phyloP scores from a whole-genome alignment of 1,140 invertebrate genomes.

The Drosophila lacertosa region DNA sequence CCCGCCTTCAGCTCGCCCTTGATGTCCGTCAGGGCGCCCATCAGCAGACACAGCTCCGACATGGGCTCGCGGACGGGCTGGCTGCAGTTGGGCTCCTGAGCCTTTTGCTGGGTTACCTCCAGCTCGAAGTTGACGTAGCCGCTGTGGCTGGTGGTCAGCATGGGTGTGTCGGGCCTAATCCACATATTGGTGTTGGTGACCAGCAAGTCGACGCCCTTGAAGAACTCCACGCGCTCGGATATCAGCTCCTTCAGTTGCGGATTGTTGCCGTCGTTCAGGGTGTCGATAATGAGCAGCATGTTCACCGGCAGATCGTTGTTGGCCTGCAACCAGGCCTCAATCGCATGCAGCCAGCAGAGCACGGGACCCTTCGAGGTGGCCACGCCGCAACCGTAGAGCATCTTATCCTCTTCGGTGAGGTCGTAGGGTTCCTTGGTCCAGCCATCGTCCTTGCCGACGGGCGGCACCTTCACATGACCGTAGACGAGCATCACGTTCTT shows the following conservation, averaged over 20 bases:
- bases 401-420: conserved; percentile 3
- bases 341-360: conserved; percentile 37
- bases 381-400: conserved; percentile 32
- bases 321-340: conserved; percentile 16
- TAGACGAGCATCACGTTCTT: conserved; percentile 49
- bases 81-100: no score
- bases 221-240: conserved; percentile 6
- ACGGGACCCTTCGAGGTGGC: conserved; percentile 35
- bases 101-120: neutral
- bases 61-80: conserved; percentile 11
- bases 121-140: conserved; percentile 43
- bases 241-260: neutral
- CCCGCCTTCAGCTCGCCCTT: neutral
- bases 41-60: conserved; percentile 29
- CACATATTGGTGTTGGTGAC: conserved; percentile 33
- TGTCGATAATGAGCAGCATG: conserved; percentile 35
- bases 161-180: conserved; percentile 21
- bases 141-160: conserved; percentile 31
- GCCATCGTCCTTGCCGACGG: neutral
- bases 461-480: conserved; percentile 31
- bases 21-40: conserved; percentile 18
- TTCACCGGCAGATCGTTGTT: conserved; percentile 41
- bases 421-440: conserved; percentile 31
- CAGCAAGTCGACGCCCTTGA: conserved; percentile 36
- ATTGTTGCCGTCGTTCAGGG: neutral